A percentile compares a stretch with the other conserved stretches of the same genome.
phyloP scores from a whole-genome alignment of 2,113 vertebrate genomes.

The Brienomyrus brachyistius region DNA sequence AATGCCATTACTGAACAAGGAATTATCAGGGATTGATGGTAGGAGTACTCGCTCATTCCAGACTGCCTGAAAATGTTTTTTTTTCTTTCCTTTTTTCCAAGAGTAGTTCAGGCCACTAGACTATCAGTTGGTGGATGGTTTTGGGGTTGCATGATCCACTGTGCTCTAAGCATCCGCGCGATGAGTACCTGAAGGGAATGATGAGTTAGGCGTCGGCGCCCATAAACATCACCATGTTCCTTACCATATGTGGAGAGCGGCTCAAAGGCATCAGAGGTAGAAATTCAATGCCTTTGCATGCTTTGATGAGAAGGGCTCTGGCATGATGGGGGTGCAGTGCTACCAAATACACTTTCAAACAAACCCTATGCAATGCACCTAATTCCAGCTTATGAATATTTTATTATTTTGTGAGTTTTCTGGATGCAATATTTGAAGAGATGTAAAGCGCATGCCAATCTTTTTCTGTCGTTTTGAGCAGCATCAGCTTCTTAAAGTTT shows the following conservation, averaged over 20 bases:
- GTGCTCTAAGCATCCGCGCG: conserved; percentile 79
- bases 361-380: background rate
- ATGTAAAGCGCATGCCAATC: background rate
- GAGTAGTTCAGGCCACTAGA: background rate
- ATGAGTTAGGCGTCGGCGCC: conserved; percentile 94
- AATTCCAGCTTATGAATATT: background rate
- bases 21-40: background rate
- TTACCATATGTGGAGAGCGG: conserved; percentile 97
- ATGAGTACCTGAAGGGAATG: conserved; percentile 96
- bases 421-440: background rate
- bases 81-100: background rate
- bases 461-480: background rate
- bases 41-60: background rate
- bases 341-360: background rate
- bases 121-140: background rate
- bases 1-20: background rate
- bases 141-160: background rate
- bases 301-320: conserved; percentile 91
- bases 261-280: conserved; percentile 90
- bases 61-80: background rate
- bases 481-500: background rate
- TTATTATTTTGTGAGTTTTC: background rate
- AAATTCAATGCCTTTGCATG: conserved; percentile 97
- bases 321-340: conserved; percentile 43
- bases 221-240: conserved; percentile 99